Base-by-base conservation (phyloP, 2,113 vertebrate species). In the Seriola quinqueradiata region DNA sequence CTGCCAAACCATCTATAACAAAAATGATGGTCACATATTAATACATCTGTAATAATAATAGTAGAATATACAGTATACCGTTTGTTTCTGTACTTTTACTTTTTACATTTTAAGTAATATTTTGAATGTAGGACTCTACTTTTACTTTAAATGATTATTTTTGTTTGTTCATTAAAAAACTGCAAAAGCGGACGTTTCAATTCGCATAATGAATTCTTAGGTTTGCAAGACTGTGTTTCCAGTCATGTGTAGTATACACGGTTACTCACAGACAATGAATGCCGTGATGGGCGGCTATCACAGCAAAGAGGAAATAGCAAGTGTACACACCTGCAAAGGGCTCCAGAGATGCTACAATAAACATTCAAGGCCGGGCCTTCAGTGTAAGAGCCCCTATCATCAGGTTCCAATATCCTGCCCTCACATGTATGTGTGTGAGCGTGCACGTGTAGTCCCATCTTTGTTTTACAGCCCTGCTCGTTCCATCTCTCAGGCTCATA, bases 331-430 rank as follows among this genome's bases (percentile, higher is more conserved):
- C 81, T 89, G 80, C 76, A 87, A 40, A 71, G 4, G 9, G 55
- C 75, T 80, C 42, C 46, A 60, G 32, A 75, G 70, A 79, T 3
- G 77, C 81, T 34, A 75, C 59, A 79, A 87, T 81, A 82, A 89
- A 77, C 72, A 79, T 52, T 83, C 81, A 84, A 87, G 83, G 90
- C 65, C 60, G 25, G 74, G 11, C 23, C 40, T 73, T 79, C 38
- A 1, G 8, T 8, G 34, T 17, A 58, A 71, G 73, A 77, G 81
- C 46, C 60, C 65, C 85, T 77, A 71, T 94, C 92, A 92, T 88
- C 91, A 83, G 72, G 32, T 69, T 77, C 50, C 70, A 92, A 93
- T 92, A 94, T 89, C 40, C 85, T 79, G 77, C 86, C 42, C 19
- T 74, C 67, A 58, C 63, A 13, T 89, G 60, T 71, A 4, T 7